Evolutionary conservation across 2,113 vertebrate species (phyloP).

Genomic region (Phyllostomus hastatus): DNA sequence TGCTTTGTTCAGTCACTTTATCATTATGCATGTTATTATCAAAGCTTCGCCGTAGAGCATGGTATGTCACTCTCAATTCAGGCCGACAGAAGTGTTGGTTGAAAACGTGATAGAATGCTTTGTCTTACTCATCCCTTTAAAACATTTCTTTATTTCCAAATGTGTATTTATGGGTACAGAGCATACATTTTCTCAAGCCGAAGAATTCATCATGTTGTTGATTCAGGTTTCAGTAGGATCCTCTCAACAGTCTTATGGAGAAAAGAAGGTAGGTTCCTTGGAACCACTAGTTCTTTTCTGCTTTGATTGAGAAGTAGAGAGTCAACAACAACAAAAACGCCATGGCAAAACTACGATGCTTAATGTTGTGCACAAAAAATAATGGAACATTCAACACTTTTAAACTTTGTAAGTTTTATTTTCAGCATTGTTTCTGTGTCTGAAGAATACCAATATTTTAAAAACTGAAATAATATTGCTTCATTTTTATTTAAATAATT

Average conservation of each 20-base stretch:
- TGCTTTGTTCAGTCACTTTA: not conserved
- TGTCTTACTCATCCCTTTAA: not conserved
- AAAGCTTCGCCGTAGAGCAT: not conserved
- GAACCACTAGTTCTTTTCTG: not conserved
- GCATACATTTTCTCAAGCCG: not conserved
- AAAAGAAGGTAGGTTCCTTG: not conserved
- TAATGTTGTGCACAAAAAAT: not conserved
- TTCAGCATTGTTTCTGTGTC: not conserved
- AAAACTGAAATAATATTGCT: not conserved
- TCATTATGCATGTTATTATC: not conserved
- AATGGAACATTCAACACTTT: not conserved
- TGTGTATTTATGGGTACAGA: not conserved
- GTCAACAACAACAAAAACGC: not conserved
- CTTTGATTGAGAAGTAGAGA: not conserved
- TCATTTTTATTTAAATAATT: not conserved
- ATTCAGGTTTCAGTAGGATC: not conserved
- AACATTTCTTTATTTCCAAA: not conserved
- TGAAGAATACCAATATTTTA: not conserved
- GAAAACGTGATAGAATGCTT: not conserved
- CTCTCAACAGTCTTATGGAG: not conserved
- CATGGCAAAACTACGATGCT: not conserved
- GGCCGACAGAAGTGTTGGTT: not conserved
- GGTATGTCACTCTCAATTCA: not conserved
- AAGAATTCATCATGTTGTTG: not conserved
- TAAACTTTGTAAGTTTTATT: not conserved